These are phyloP conservation scores for Zoanthus solanderi DNA, from an alignment of 92 coral and sea anemone species.

Conservation along the genomic window DNA sequence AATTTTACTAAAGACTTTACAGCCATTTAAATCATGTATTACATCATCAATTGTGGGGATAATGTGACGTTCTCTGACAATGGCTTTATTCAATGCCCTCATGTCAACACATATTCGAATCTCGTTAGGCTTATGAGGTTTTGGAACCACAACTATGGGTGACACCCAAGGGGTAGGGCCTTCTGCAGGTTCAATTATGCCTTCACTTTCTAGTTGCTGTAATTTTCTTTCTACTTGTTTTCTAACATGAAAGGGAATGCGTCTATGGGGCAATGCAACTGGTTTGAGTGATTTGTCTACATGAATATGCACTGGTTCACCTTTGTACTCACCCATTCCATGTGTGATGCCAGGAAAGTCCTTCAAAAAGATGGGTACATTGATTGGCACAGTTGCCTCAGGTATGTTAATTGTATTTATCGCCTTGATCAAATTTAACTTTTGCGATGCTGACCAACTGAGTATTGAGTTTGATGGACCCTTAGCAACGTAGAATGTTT, in stretches of 20 bases:
- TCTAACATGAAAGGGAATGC: conserved; percentile 67
- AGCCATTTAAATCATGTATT: conserved; percentile 58
- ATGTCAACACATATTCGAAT: conserved; percentile 80
- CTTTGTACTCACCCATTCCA: conserved; percentile 67
- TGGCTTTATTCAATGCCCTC: conserved; percentile 68
- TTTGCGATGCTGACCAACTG: conserved; percentile 54
- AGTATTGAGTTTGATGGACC: conserved; percentile 68
- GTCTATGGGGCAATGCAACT: conserved; percentile 62
- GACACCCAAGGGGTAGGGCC: conserved; percentile 79
- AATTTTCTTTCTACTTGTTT: conserved; percentile 61
- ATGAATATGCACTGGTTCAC: conserved; percentile 65
- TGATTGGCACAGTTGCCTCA: conserved; percentile 46
- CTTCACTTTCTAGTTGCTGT: conserved; percentile 52
- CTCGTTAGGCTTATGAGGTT: conserved; percentile 64
- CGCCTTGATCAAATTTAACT: conserved; percentile 60
- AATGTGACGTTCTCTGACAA: conserved; percentile 68
- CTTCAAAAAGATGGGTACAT: conserved; percentile 51
- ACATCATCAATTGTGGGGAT: conserved; percentile 73
- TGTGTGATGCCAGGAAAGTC: conserved; percentile 52
- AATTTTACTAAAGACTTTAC: conserved; percentile 69
- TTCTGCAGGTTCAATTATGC: conserved; percentile 61
- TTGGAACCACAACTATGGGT: conserved; percentile 74
- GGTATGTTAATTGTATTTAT: conserved; percentile 55
- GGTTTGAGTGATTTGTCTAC: conserved; percentile 66
- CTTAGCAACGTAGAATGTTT: conserved; percentile 65